Evolutionary conservation across 2,888 invertebrate genomes (phyloP), one percentile per base, ranked within the genome.

Genomic region (Odontocerum albicorne): DNA sequence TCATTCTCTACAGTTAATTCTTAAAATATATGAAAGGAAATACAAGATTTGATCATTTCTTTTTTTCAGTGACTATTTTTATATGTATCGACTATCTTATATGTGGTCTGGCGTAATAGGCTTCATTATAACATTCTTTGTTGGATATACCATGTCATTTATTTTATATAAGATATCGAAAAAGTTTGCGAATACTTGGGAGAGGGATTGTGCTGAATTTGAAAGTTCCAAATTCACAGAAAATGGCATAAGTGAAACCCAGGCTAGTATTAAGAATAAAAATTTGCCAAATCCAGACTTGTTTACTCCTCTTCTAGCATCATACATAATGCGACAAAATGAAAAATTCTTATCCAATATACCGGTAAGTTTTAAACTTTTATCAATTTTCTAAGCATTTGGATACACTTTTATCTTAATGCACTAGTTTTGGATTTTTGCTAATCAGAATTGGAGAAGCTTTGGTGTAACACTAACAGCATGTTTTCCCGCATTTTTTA

Each of bases 51-150:
- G n/a, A n/a, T n/a, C n/a, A n/a, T n/a, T n/a, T n/a, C n/a, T n/a
- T 39, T 36, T 36, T 60, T 57, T 61, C 35, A 62, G 68, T 56
- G 62, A 69, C 67, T 85, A 81, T 65, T 82, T 85, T 64, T 88
- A 85, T 73, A 68, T 86, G n/a, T 86, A 85, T 65, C 79, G 84
- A 62, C 72, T 89, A 17, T 89, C 89, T 0, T 89, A 88, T 65
- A 76, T 87, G 76, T 88, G 87, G 83, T 87, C 85, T 50, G 83
- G 85, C 1, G 72, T 77, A 0, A 60, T 82, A 13, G 84, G 84
- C 17, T 68, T 81, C 35, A 7, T 75, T 0, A 62, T 74, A 2
- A 77, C 83, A 1, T 63, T 83, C 20, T 36, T 79, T 3, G 66
- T 77, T 15, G 85, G 85, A 22, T 74, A 76, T 55, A 2, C 79